Evolutionary conservation across 2,888 invertebrate species (phyloP).

Genomic region (Sclerodermus sp.): DNA sequence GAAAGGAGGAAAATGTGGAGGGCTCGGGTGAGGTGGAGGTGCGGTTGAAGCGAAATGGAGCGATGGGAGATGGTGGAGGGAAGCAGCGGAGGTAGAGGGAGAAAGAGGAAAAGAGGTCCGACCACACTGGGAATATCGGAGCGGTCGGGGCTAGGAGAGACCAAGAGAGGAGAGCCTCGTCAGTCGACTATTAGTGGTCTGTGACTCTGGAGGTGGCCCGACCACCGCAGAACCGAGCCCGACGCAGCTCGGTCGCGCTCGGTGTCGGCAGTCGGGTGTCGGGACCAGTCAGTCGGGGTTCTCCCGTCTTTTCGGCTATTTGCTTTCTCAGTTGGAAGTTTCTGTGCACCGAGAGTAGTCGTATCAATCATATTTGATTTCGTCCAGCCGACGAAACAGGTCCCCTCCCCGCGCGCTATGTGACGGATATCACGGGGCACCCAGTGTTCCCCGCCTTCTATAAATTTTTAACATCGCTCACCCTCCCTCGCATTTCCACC

Average conservation of each 20-base stretch:
- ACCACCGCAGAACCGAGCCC: conserved; percentile 39
- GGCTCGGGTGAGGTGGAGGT: no score
- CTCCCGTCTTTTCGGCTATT: conserved; percentile 25
- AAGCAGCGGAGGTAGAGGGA: background rate
- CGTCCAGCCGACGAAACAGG: background rate
- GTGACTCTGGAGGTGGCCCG: conserved; percentile 39
- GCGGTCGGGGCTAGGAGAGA: conserved; percentile 19
- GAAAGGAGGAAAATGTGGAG: no score
- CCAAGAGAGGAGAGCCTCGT: conserved; percentile 21
- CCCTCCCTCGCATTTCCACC: no score
- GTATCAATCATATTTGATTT: conserved; percentile 7
- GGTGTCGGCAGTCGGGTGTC: conserved; percentile 27
- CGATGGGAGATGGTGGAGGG: background rate
- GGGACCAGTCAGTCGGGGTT: conserved; percentile 31
- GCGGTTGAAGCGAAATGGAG: no score
- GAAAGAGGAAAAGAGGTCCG: background rate
- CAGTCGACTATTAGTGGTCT: conserved; percentile 40
- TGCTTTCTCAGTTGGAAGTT: conserved; percentile 32
- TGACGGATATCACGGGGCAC: conserved; percentile 40
- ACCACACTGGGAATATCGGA: background rate
- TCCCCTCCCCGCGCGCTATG: conserved; percentile 33
- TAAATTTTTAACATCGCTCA: no score
- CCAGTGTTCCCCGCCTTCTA: conserved; percentile 20
- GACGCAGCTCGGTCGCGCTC: conserved; percentile 39
- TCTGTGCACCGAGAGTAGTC: conserved; percentile 31